phyloP scores from a whole-genome alignment of 1,140 invertebrate genomes.

The Drosophila takahashii region DNA sequence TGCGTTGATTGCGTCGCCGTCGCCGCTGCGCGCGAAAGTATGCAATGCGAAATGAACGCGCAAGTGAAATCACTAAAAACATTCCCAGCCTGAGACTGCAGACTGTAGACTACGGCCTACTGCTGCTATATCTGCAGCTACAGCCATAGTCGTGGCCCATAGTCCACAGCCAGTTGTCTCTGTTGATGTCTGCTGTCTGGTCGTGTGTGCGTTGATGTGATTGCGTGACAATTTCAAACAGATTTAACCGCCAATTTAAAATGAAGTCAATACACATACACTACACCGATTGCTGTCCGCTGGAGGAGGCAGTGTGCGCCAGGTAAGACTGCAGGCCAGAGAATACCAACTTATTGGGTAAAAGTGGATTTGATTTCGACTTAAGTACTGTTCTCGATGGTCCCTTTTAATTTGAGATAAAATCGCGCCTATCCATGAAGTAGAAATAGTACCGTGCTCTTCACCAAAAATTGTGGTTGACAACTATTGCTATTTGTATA shows the following conservation, averaged over 20 bases:
- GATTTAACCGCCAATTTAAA: slow-evolving; percentile 84
- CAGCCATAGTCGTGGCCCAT: slow-evolving; percentile 11
- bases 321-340: neutral
- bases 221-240: slow-evolving; percentile 82
- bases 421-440: too few species aligned
- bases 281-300: slow-evolving; percentile 32
- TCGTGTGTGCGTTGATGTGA: slow-evolving; percentile 60
- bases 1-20: slow-evolving; percentile 77
- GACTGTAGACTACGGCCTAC: slow-evolving; percentile 13
- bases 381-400: neutral
- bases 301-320: slow-evolving; percentile 14
- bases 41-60: slow-evolving; percentile 65
- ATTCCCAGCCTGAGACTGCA: slow-evolving; percentile 48
- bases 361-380: neutral
- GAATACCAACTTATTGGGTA: slow-evolving; percentile 1
- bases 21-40: slow-evolving; percentile 70
- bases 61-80: slow-evolving; percentile 81
- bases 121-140: slow-evolving; percentile 1
- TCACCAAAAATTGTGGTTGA: too few species aligned
- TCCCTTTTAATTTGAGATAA: too few species aligned
- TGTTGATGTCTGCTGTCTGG: slow-evolving; percentile 49
- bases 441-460: too few species aligned
- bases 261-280: slow-evolving; percentile 76
- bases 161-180: slow-evolving; percentile 24
- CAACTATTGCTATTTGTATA: too few species aligned